Evolutionary conservation across 2,888 invertebrate species (phyloP).

Genomic region (Dexiosoma caninum): DNA sequence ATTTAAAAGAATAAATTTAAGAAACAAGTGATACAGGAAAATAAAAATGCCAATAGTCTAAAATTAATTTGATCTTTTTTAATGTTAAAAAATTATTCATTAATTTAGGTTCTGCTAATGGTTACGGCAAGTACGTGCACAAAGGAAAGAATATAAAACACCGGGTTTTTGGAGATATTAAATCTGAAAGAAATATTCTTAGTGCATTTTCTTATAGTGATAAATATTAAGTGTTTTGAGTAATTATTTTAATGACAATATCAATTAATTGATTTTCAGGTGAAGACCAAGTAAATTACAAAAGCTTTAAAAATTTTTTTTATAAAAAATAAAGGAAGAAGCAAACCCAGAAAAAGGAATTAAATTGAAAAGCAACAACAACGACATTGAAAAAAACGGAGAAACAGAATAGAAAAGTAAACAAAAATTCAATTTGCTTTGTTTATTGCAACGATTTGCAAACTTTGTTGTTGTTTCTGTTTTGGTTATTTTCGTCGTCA

Average conservation of each 20-base stretch:
- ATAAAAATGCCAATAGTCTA: background rate
- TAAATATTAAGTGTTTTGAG: background rate
- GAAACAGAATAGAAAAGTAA: conserved; percentile 51
- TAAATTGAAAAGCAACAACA: background rate
- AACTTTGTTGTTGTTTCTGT: background rate
- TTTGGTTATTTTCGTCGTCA: background rate
- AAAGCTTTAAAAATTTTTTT: conserved; percentile 24
- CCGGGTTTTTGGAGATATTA: conserved; percentile 35
- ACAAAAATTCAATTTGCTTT: conserved; percentile 46
- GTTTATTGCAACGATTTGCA: conserved; percentile 13
- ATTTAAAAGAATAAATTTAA: background rate
- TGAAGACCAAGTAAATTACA: conserved; percentile 4
- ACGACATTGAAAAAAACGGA: conserved; percentile 1
- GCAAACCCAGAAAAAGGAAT: background rate
- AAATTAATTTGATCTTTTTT: background rate
- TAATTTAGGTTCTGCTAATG: conserved; percentile 16
- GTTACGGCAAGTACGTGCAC: conserved; percentile 31
- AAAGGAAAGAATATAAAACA: conserved; percentile 30
- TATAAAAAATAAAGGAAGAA: background rate
- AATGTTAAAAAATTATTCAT: background rate
- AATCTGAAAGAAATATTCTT: background rate
- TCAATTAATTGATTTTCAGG: conserved; percentile 22
- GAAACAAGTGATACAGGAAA: conserved; percentile 1
- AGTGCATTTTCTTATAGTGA: background rate
- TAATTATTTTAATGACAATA: background rate